Evolutionary conservation across 2,888 invertebrate genomes (phyloP), one percentile per base, ranked within the genome.

Genomic region (Coleophora flavipennella): DNA sequence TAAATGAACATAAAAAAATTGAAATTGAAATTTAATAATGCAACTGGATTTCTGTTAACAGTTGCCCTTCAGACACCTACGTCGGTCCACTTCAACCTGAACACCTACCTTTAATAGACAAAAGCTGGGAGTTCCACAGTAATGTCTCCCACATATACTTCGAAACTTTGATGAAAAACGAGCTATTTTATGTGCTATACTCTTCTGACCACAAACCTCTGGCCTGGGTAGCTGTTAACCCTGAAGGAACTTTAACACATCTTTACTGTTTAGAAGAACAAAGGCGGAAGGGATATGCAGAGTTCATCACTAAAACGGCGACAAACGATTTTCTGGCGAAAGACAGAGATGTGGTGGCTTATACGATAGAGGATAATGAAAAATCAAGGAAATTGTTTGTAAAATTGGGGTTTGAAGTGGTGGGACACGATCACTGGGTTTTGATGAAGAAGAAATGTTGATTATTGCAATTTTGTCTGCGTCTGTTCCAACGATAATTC

Each of bases 211-310:
- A 55, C 11, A 27, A 42, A n/a, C 51, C 59, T 12, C n/a, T 60
- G 13, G 44, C 62, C 1, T 64, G 62, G 62, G 46, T 54, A 1
- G 53, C 53, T n/a, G 38, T 59, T 4, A 54, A 50, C 25, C 57
- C 61, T 46, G 49, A 41, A 39, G 64, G 64, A 4, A 46, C 51
- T 1, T 39, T 63, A 1, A 48, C 54, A 2, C 62, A 63, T 35
- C 38, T 62, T 4, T 62, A 53, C 35, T 59, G 58, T 2, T 12
- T 58, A 26, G 53, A 59, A 36, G 34, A 48, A 0, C 51, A 62
- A n/a, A 57, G 62, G 44, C 49, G 53, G 12, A 59, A 60, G 39
- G 62, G 62, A 1, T 62, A 60, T 26, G 62, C 57, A 1, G 56
- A 57, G 41, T 36, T 56, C 26, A 39, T 58, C 14, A 26, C 54